Evolutionary conservation across 2,888 invertebrate genomes (phyloP), one percentile per base, ranked within the genome.

Genomic region (Bombylius discolor): DNA sequence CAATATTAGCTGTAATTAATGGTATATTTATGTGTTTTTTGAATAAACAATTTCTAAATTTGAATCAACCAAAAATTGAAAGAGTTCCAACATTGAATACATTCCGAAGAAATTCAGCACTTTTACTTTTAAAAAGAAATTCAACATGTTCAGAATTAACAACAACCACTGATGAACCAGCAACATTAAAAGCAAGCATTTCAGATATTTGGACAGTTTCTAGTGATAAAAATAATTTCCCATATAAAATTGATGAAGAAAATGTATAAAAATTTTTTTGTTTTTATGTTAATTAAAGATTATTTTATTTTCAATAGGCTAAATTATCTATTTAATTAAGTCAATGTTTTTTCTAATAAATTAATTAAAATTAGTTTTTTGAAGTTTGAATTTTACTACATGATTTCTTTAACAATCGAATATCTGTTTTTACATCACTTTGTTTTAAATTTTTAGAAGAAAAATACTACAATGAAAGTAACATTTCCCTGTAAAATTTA

Each of bases 31-130:
- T 72, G 68, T 68, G 70, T 36, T 66, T 65, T 42, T 60, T 72
- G 0, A 70, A 71, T 57, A 64, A 64, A 4, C 64, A 66, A 57
- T 72, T 70, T 45, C 70, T 72, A 70, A 69, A 67, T 46, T 63
- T 60, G 5, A 66, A 69, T 42, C 68, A 68, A 46, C 66, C 67
- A 8, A 65, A 64, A 12, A 63, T 67, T 5, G 62, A 62, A 6
- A 66, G 66, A 12, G 70, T 70, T 45, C 71, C 67, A 3, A 67
- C 72, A 5, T 62, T 71, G 4, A 67, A 66, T 4, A 70, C 68
- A 4, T 72, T 67, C 56, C 64, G 70, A 5, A 65, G 64, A 42
- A 66, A 65, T 39, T 67, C 69, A 4, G 65, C 68, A 0, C 62
- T 65, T 7, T 63, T 70, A 4, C 53, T 69, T 52, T 61, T 66